Conservation (phyloP, 64 coral and sea anemone genomes). For the Dendrophyllia cribrosa region DNA sequence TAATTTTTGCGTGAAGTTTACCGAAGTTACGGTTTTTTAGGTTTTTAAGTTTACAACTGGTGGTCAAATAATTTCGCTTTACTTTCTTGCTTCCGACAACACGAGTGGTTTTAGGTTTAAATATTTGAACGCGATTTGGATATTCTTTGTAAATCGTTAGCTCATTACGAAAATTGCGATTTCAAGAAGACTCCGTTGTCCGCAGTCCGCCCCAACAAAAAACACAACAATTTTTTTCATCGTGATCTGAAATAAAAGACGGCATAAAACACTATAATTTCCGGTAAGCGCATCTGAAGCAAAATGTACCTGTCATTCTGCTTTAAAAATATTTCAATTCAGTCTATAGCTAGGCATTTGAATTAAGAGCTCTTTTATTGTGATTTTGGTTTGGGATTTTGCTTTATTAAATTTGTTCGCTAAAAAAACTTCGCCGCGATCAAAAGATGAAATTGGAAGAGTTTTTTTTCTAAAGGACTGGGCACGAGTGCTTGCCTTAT, state of each 20-base stretch:
- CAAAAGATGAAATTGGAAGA: neutral
- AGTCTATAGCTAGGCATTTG: neutral
- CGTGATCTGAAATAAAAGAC: neutral
- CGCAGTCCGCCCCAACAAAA: neutral
- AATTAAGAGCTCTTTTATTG: neutral
- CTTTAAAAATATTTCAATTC: neutral
- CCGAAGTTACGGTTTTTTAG: constrained; percentile 52
- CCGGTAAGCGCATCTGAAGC: neutral
- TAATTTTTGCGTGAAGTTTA: constrained; percentile 16
- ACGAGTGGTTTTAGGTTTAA: constrained; percentile 42
- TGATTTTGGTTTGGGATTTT: neutral
- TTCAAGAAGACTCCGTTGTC: neutral
- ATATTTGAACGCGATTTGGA: constrained; percentile 16
- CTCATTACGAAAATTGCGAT: neutral
- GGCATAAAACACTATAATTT: neutral
- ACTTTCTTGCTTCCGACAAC: neutral
- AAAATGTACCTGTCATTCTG: neutral
- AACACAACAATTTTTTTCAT: neutral
- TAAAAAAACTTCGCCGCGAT: neutral
- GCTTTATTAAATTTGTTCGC: neutral
- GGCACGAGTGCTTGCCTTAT: constrained; percentile 41
- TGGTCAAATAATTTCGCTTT: neutral
- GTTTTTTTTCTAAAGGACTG: neutral
- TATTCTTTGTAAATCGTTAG: constrained; percentile 9
- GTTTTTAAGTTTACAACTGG: constrained; percentile 28